A percentile compares a stretch with the other conserved stretches of the same genome.
Conservation (phyloP, 2,888 invertebrate genomes). For the Acheta domesticus region DNA sequence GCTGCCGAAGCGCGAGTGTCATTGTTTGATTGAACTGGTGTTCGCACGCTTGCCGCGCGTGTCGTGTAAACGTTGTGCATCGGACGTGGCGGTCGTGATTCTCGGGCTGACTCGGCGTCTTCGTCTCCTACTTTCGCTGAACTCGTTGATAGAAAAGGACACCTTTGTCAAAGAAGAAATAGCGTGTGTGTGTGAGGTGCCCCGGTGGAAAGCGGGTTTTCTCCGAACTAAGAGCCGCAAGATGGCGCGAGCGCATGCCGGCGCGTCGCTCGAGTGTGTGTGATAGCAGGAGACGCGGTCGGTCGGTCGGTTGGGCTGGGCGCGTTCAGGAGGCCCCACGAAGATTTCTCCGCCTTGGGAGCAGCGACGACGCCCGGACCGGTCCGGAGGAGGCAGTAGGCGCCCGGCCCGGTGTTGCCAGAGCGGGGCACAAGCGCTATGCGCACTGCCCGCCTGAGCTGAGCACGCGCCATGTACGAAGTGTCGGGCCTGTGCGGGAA, state of each 20-base stretch:
- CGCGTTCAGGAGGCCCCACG: background rate
- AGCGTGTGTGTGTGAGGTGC: background rate
- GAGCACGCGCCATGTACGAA: slow-evolving; percentile 57
- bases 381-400: slow-evolving; percentile 4
- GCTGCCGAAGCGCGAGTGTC: no score
- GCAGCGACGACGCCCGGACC: slow-evolving; percentile 22
- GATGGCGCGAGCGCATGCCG: background rate
- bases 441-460: no score
- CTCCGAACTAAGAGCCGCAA: slow-evolving; percentile 1
- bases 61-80: no score
- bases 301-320: slow-evolving; percentile 19
- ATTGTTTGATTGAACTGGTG: no score
- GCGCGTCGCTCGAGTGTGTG: slow-evolving; percentile 22
- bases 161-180: no score
- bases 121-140: background rate
- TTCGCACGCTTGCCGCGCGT: no score
- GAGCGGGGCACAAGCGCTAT: background rate
- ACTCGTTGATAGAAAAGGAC: background rate
- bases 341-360: slow-evolving; percentile 20
- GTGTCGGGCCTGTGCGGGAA: slow-evolving; percentile 66
- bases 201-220: background rate
- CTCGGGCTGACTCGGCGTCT: no score
- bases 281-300: slow-evolving; percentile 28
- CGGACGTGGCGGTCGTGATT: no score
- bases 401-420: background rate